Base-by-base conservation (phyloP, 2,888 invertebrate species). In the Drosophila algonquin region DNA sequence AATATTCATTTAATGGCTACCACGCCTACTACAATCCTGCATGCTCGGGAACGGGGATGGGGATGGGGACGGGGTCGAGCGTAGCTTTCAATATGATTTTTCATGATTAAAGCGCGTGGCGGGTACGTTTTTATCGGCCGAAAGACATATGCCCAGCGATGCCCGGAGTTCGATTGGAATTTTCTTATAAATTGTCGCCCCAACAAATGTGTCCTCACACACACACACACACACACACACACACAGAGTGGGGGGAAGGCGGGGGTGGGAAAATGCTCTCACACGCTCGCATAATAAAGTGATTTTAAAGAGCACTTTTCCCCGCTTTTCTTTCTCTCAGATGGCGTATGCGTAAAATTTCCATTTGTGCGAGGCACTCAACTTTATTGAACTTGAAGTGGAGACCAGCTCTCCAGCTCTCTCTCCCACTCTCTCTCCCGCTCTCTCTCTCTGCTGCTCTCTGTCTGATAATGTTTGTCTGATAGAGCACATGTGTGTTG, bases 261-360 rank as follows among this genome's bases (percentile, higher is more conserved):
- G 8, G 51, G 16, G 18, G 14, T 35, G 12, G 40, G 24, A 51
- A 50, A 65, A 32, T 50, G 63, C 51, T 48, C 64, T 77, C 69
- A 65, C 83, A 86, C 79, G 79, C 86, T 81, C 87, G 81, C 86
- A 88, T 89, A 89, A 89, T 89, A 88, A 89, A 89, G 89, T 80
- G 79, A 89, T 89, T 89, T 89, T 88, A 89, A 87, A 85, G 80
- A 75, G 86, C 71, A 70, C 63, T 72, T 72, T 72, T 40, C 40
- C 50, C 56, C 70, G 63, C 73, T 75, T 75, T 73, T 72, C 70
- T 55, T 63, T 63, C 64, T 58, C 48, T 18, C 57, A 64, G 57
- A 63, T 68, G 61, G 72, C n/a, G 67, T 52, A 65, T 77, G 79
- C 82, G 87, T 85, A 81, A 84, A 85, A 87, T 79, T 83, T 83